A percentile compares a stretch with the other conserved stretches of the same genome.
phyloP scores from a whole-genome alignment of 2,888 invertebrate species.

The Baccha elongata region DNA sequence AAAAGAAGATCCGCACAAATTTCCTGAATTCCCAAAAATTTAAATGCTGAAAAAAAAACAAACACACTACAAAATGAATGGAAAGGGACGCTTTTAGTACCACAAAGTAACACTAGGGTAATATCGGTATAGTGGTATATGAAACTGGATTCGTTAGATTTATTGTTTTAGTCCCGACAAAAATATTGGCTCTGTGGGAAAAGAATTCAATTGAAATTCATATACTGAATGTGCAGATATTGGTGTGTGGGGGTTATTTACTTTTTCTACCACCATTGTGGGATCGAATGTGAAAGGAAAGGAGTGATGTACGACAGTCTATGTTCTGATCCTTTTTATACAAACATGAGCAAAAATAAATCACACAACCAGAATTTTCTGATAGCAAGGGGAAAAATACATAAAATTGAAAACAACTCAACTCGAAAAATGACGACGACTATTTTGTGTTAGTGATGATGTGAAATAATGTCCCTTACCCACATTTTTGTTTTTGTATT shows the following conservation, averaged over 20 bases:
- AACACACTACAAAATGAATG: slow-evolving; percentile 10
- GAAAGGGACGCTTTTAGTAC: slow-evolving; percentile 30
- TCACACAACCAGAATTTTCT: slow-evolving; percentile 32
- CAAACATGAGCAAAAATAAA: slow-evolving; percentile 46
- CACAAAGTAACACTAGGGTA: slow-evolving; percentile 28
- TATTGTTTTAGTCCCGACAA: slow-evolving; percentile 67
- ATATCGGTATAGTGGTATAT: not conserved
- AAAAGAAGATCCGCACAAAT: slow-evolving; percentile 27
- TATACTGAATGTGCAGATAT: slow-evolving; percentile 29
- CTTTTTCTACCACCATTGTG: slow-evolving; percentile 1
- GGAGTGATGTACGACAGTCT: not conserved
- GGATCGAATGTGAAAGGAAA: not conserved
- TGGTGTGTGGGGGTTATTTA: slow-evolving; percentile 2
- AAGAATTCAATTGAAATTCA: slow-evolving; percentile 72
- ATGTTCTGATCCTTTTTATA: slow-evolving; percentile 10
- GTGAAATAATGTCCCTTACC: slow-evolving; percentile 19
- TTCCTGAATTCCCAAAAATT: slow-evolving; percentile 51
- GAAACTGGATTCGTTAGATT: slow-evolving; percentile 39
- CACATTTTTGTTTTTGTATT: not conserved
- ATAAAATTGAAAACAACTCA: slow-evolving; percentile 45
- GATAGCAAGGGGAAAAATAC: not conserved
- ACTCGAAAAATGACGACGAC: slow-evolving; percentile 53
- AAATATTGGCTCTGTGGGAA: slow-evolving; percentile 64
- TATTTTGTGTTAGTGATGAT: slow-evolving; percentile 52
- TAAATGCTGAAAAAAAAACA: slow-evolving; percentile 35